Evolutionary conservation across 2,797 vertebrate species (phyloP).

Genomic region (Diceros bicornis): DNA sequence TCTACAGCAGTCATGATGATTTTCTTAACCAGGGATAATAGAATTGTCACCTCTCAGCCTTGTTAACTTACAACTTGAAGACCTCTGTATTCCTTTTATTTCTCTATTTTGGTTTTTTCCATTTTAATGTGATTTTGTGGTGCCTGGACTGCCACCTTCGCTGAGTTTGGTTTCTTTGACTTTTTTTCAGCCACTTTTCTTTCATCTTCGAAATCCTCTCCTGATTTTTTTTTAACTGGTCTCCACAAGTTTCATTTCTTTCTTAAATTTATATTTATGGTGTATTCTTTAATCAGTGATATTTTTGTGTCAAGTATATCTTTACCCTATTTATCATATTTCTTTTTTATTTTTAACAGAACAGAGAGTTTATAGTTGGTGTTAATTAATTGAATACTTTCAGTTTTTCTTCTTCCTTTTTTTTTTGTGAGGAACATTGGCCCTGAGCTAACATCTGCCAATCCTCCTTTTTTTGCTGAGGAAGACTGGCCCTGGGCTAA

Average conservation of each 20-base stretch:
- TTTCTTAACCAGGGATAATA: neutral
- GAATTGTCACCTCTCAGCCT: neutral
- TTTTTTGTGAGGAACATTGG: too few species aligned
- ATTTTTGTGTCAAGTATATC: neutral
- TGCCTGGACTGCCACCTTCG: neutral
- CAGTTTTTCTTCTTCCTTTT: constrained; percentile 18
- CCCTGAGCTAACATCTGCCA: too few species aligned
- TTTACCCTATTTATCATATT: neutral
- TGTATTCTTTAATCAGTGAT: neutral
- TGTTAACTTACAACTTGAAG: neutral
- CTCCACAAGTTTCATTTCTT: neutral
- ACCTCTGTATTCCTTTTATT: neutral
- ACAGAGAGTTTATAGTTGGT: constrained; percentile 18
- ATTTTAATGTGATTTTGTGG: neutral
- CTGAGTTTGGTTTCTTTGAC: neutral
- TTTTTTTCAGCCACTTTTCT: neutral
- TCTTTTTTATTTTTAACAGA: constrained; percentile 54
- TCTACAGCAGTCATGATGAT: neutral
- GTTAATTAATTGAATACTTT: constrained; percentile 26
- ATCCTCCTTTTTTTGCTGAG: too few species aligned
- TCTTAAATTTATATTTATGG: constrained; percentile 44
- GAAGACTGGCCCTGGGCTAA: too few species aligned
- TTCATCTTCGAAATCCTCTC: neutral
- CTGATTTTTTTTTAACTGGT: neutral
- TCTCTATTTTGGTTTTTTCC: neutral